A percentile compares a stretch with the other conserved stretches of the same genome.
phyloP scores from a whole-genome alignment of 2,888 invertebrate species.

The Eupithecia vulgata region DNA sequence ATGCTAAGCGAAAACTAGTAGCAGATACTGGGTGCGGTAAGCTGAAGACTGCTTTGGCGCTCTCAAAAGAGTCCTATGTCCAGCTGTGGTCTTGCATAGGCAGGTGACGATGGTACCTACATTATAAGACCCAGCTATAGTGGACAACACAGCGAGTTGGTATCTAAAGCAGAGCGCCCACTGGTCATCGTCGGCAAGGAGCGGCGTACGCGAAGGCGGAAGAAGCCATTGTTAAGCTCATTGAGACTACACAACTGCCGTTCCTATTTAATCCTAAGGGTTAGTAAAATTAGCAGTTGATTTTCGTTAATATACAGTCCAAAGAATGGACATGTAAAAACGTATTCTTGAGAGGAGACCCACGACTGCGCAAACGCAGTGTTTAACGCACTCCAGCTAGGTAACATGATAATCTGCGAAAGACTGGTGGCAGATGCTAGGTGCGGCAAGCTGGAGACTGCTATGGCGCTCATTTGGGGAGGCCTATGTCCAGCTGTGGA shows the following conservation, averaged over 20 bases:
- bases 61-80: too few relatives aligned
- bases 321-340: neutral
- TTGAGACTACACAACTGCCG: constrained; percentile 90
- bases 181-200: constrained; percentile 96
- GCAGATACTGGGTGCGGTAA: too few relatives aligned
- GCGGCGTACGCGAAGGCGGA: constrained; percentile 93
- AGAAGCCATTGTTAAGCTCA: constrained; percentile 86
- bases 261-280: constrained; percentile 98
- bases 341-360: neutral
- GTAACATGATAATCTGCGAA: neutral
- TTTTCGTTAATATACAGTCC: neutral
- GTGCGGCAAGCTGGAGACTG: too few relatives aligned
- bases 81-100: too few relatives aligned
- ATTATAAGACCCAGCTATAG: constrained; percentile 85
- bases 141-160: constrained; percentile 88
- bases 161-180: constrained; percentile 90
- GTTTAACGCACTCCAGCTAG: neutral
- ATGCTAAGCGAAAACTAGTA: too few relatives aligned
- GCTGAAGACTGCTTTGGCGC: too few relatives aligned
- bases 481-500: too few relatives aligned
- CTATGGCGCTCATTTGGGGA: too few relatives aligned
- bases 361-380: neutral
- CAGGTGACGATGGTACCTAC: too few relatives aligned
- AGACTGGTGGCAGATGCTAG: neutral
- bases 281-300: constrained; percentile 48